Conservation (phyloP, 1,140 invertebrate species). For the Kradibia gibbosae region DNA sequence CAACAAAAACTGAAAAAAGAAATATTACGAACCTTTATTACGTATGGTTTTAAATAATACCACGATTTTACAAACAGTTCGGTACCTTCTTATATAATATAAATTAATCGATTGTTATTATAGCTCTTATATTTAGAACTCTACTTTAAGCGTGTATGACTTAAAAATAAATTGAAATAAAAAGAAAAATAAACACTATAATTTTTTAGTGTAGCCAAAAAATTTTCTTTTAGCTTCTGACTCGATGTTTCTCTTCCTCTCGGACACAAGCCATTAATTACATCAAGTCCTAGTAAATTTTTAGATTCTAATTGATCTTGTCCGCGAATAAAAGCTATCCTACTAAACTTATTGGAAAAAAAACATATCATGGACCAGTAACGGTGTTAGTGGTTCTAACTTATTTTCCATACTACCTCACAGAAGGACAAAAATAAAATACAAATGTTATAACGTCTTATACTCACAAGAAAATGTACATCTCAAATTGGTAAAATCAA, state of each 20-base stretch:
- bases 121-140: neutral
- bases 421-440: too few species aligned
- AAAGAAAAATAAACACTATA: neutral
- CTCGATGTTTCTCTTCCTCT: neutral
- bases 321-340: neutral
- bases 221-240: constrained; percentile 11
- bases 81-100: neutral
- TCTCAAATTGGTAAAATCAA: neutral
- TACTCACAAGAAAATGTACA: too few species aligned
- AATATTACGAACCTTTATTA: neutral
- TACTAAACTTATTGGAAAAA: too few species aligned
- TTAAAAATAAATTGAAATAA: constrained; percentile 1
- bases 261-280: neutral
- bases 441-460: too few species aligned
- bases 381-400: too few species aligned
- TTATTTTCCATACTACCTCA: too few species aligned
- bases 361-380: too few species aligned
- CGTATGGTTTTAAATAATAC: neutral
- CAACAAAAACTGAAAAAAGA: neutral
- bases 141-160: neutral
- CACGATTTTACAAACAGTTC: neutral
- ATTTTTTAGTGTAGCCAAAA: constrained; percentile 10
- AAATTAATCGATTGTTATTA: neutral
- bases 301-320: neutral
- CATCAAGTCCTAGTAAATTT: neutral